Evolutionary conservation across 2,888 invertebrate species (phyloP).

Genomic region (Imbricaverruca yamaguchii): DNA sequence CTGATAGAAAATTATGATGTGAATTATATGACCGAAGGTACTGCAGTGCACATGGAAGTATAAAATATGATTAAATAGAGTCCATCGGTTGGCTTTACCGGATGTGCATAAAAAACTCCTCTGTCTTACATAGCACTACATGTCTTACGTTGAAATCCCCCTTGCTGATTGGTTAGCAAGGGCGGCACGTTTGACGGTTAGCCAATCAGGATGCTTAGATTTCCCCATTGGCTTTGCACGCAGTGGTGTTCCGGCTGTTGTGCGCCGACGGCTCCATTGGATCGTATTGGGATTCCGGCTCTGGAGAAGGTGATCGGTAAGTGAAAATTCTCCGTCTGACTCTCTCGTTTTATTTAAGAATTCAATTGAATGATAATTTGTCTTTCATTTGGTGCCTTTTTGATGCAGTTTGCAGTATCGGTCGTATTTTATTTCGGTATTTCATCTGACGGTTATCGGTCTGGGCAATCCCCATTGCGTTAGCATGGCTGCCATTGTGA

Average conservation of each 20-base stretch:
- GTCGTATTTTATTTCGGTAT: constrained; percentile 2
- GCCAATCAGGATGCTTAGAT: not conserved
- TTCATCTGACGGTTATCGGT: not conserved
- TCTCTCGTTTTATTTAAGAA: not conserved
- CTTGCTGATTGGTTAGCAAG: not conserved
- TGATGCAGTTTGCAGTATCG: not conserved
- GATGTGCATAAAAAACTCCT: too few species aligned
- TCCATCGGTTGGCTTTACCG: too few species aligned
- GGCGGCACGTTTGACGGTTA: not conserved
- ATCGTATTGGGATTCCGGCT: not conserved
- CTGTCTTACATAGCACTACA: not conserved
- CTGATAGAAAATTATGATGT: too few species aligned
- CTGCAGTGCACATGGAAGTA: too few species aligned
- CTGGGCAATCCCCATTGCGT: not conserved
- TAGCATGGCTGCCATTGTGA: constrained; percentile 18
- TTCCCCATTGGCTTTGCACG: not conserved
- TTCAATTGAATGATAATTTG: too few species aligned
- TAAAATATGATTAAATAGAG: too few species aligned
- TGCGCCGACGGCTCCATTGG: not conserved
- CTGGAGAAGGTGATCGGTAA: not conserved
- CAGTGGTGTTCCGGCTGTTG: not conserved
- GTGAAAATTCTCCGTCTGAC: not conserved
- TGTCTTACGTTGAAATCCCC: not conserved
- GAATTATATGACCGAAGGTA: too few species aligned
- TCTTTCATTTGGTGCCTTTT: not conserved